phyloP scores from a whole-genome alignment of 2,113 vertebrate genomes.

The Nerophis lumbriciformis region DNA sequence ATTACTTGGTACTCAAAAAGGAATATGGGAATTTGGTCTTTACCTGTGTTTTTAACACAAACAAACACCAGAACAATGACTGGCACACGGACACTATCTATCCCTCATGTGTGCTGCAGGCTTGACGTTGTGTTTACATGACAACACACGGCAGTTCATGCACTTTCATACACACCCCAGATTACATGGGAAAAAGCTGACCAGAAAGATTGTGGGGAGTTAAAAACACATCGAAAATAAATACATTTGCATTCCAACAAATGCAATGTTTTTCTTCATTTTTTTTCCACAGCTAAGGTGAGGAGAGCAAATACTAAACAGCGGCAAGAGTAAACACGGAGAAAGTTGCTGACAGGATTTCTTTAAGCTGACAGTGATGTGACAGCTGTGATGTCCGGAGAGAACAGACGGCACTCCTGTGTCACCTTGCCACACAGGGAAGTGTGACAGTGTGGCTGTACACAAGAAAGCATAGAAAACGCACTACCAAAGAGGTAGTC shows the following conservation, averaged over 20 bases:
- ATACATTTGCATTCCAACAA: slow-evolving; percentile 1
- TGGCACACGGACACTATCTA: slow-evolving; percentile 7
- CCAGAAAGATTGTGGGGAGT: slow-evolving; percentile 10
- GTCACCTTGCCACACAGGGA: slow-evolving; percentile 34
- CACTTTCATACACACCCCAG: slow-evolving; percentile 22
- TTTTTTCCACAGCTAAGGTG: slow-evolving; percentile 16
- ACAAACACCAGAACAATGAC: slow-evolving; percentile 45
- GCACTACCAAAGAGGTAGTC: no score
- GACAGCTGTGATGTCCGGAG: slow-evolving; percentile 48
- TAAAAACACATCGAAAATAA: slow-evolving; percentile 10
- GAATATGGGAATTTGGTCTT: slow-evolving; percentile 24
- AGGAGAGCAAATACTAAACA: slow-evolving; percentile 9
- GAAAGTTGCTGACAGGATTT: slow-evolving; percentile 34
- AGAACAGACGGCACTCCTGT: slow-evolving; percentile 29
- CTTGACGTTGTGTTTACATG: slow-evolving; percentile 42
- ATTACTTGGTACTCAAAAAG: not conserved
- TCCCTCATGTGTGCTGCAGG: slow-evolving; percentile 20
- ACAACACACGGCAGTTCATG: slow-evolving; percentile 35
- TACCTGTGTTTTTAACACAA: slow-evolving; percentile 42
- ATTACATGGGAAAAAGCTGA: slow-evolving; percentile 39
- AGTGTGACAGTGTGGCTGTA: not conserved
- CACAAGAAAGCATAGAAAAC: not conserved
- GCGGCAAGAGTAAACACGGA: slow-evolving; percentile 10
- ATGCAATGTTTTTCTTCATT: slow-evolving; percentile 2
- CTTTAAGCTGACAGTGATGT: slow-evolving; percentile 42